These are phyloP conservation scores for Otolemur crassicaudatus DNA, from an alignment of 2,797 vertebrate species.

Conservation along the genomic window DNA sequence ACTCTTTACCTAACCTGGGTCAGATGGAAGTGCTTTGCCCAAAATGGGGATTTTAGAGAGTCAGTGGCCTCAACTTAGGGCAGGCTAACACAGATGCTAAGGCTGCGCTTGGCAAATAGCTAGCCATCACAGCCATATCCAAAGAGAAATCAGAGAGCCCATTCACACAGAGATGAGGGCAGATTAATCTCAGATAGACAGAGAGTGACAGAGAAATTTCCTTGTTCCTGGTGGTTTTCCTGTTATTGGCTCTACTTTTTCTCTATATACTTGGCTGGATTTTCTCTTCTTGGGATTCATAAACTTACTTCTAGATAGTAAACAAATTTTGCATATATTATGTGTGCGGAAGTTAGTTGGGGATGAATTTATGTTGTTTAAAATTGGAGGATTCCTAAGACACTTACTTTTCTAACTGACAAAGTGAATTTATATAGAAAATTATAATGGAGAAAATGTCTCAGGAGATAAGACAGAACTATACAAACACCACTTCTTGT, in stretches of 20 bases:
- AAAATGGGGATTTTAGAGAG: neutral
- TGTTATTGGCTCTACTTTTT: neutral
- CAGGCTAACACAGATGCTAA: neutral
- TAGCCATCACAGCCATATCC: neutral
- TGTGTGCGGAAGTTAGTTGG: neutral
- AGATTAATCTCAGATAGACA: neutral
- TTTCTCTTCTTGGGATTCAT: neutral
- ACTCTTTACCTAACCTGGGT: neutral
- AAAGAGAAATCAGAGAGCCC: neutral
- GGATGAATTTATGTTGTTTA: neutral
- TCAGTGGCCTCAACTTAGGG: neutral
- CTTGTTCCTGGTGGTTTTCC: neutral
- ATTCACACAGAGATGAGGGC: neutral
- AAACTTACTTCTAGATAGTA: neutral
- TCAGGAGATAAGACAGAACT: neutral
- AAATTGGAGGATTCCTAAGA: neutral
- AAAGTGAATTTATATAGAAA: neutral
- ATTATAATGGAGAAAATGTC: neutral
- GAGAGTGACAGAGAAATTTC: neutral
- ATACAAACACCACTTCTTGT: no score
- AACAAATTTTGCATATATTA: neutral
- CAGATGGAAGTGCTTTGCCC: neutral
- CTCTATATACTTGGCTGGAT: neutral
- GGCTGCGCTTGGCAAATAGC: neutral
- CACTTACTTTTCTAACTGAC: neutral